Percentiles rank a stretch among this genome's conserved stretches.
phyloP scores from a whole-genome alignment of 2,888 invertebrate genomes.

The Drosophila koepferae region DNA sequence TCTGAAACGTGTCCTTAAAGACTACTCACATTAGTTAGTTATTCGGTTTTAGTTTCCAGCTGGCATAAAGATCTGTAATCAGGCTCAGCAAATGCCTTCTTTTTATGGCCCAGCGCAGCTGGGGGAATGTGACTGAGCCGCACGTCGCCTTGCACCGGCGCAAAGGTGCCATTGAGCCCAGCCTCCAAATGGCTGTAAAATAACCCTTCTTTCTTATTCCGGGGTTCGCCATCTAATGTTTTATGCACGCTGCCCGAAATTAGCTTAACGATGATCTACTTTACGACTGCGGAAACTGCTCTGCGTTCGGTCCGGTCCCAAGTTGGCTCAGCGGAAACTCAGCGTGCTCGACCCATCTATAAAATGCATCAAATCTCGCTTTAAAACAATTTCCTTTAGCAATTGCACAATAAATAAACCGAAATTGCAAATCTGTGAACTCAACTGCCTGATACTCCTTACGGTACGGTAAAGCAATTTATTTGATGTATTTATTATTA shows the following conservation, averaged over 20 bases:
- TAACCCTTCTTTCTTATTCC: constrained; percentile 26
- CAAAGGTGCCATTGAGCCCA: constrained; percentile 44
- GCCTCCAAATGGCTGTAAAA: constrained; percentile 27
- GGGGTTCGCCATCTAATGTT: constrained; percentile 25
- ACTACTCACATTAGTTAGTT: constrained; percentile 11
- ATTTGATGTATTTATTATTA: not conserved
- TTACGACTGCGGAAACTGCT: constrained; percentile 41
- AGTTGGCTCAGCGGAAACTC: not conserved
- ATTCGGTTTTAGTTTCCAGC: constrained; percentile 17
- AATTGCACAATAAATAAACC: constrained; percentile 9
- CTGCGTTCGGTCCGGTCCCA: not conserved
- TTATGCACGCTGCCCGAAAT: constrained; percentile 41
- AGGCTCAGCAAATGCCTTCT: constrained; percentile 22
- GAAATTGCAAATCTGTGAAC: not conserved
- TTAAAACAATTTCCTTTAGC: constrained; percentile 24
- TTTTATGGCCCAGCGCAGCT: constrained; percentile 40
- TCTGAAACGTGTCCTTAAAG: constrained; percentile 29
- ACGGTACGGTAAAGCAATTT: not conserved
- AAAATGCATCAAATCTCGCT: constrained; percentile 22
- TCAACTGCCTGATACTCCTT: not conserved
- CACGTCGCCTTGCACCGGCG: constrained; percentile 4
- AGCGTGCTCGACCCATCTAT: not conserved
- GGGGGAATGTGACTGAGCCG: constrained; percentile 15
- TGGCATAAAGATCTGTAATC: constrained; percentile 26
- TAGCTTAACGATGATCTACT: constrained; percentile 57